Conservation (phyloP, 2,113 vertebrate species). For the Xiphias gladius region DNA sequence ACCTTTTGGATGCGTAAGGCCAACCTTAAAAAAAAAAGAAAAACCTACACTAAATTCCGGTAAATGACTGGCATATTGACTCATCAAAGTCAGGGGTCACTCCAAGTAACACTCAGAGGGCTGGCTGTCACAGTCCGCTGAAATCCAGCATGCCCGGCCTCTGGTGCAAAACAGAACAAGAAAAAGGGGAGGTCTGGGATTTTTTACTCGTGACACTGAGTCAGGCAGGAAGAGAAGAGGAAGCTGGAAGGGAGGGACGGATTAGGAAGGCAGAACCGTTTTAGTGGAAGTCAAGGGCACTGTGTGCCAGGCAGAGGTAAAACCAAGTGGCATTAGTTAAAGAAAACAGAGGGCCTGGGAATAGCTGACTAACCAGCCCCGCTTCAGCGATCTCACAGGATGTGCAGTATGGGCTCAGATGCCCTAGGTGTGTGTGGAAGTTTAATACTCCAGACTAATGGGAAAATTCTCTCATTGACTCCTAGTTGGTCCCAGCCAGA, state of each 20-base stretch:
- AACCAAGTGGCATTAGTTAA: constrained; percentile 25
- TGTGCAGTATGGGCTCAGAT: neutral
- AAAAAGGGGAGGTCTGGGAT: constrained; percentile 47
- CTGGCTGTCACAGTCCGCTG: neutral
- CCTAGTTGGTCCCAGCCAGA: constrained; percentile 49
- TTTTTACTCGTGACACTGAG: constrained; percentile 64
- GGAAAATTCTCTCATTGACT: constrained; percentile 45
- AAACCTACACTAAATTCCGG: neutral
- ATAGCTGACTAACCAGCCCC: constrained; percentile 15
- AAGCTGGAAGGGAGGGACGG: constrained; percentile 72
- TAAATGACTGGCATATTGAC: neutral
- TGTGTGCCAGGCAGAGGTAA: constrained; percentile 25
- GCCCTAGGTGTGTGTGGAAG: constrained; percentile 24
- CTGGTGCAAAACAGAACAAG: constrained; percentile 41
- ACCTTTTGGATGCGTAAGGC: neutral
- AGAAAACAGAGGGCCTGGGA: constrained; percentile 14
- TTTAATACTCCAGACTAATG: constrained; percentile 27
- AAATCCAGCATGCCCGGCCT: constrained; percentile 53
- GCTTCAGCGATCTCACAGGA: neutral
- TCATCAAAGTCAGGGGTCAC: neutral
- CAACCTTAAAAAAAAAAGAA: neutral
- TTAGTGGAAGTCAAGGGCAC: constrained; percentile 51
- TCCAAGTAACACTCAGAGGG: neutral
- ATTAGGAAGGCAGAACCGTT: constrained; percentile 65
- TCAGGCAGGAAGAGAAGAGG: constrained; percentile 80